phyloP scores from a whole-genome alignment of 1,140 invertebrate species.

The Condylostylus longicornis region DNA sequence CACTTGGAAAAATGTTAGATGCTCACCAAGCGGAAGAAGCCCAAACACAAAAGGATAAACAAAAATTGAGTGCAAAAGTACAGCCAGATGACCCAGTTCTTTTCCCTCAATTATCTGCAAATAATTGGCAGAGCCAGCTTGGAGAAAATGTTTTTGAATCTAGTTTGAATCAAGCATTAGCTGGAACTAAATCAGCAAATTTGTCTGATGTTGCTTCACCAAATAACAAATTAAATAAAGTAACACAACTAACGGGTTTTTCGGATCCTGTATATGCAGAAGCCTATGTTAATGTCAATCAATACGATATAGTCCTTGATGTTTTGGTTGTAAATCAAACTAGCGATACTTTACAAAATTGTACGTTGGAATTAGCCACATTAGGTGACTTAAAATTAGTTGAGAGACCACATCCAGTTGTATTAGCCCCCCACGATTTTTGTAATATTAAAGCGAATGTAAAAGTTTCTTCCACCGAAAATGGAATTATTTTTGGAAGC shows the following conservation, averaged over 20 bases:
- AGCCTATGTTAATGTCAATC: constrained; percentile 97
- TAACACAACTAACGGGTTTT: constrained; percentile 98
- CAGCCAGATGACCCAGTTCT: constrained; percentile 77
- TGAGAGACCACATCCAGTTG: constrained; percentile 89
- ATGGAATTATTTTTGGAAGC: constrained; percentile 99
- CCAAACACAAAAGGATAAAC: constrained; percentile 39
- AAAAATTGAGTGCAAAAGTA: constrained; percentile 53
- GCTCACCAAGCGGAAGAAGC: constrained; percentile 51
- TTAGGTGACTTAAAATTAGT: constrained; percentile 95
- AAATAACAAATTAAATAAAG: constrained; percentile 61
- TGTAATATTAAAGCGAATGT: constrained; percentile 96
- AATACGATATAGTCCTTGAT: constrained; percentile 96
- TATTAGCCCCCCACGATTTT: constrained; percentile 91
- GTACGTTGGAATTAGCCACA: constrained; percentile 92
- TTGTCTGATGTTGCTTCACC: constrained; percentile 36
- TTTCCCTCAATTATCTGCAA: constrained; percentile 71
- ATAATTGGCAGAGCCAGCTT: constrained; percentile 53
- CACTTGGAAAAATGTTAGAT: constrained; percentile 71
- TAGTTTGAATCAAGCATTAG: constrained; percentile 80
- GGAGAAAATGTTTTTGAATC: constrained; percentile 91
- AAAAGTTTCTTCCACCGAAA: constrained; percentile 91
- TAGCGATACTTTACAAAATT: constrained; percentile 93
- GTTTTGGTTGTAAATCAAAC: constrained; percentile 98
- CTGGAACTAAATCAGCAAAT: constrained; percentile 39
- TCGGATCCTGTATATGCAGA: constrained; percentile 99